Evolutionary conservation across 2,888 invertebrate genomes (phyloP).

Genomic region (Harpalus rufipes): DNA sequence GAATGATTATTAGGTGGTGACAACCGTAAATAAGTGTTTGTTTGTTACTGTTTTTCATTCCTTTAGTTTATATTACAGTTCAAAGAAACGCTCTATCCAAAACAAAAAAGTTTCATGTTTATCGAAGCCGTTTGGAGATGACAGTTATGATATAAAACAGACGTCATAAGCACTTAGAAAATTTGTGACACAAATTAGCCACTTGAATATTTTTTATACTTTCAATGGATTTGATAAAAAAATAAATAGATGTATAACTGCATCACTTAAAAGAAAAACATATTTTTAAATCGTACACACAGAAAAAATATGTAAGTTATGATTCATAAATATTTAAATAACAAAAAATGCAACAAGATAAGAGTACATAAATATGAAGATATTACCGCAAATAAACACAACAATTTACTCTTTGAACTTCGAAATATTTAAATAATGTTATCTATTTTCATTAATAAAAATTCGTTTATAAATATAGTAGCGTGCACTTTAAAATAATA

Average conservation of each 20-base stretch:
- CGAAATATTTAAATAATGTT: conserved; percentile 29
- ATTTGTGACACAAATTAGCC: conserved; percentile 49
- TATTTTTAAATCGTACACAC: neutral
- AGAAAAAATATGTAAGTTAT: neutral
- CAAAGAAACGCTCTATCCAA: neutral
- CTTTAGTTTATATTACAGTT: neutral
- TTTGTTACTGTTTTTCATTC: too few species aligned
- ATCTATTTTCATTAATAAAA: conserved; percentile 48
- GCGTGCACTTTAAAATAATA: conserved; percentile 7
- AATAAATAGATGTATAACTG: conserved; percentile 27
- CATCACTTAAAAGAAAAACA: neutral
- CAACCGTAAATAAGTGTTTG: too few species aligned
- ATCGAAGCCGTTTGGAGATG: conserved; percentile 9
- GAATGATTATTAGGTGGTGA: too few species aligned
- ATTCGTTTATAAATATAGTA: conserved; percentile 52
- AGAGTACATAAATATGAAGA: neutral
- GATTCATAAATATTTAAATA: neutral
- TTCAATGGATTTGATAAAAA: conserved; percentile 20
- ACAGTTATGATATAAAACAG: conserved; percentile 55
- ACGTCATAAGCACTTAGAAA: conserved; percentile 9
- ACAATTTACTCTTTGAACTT: conserved; percentile 28
- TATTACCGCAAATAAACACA: conserved; percentile 11
- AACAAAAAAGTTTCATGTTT: conserved; percentile 3
- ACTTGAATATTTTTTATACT: conserved; percentile 52
- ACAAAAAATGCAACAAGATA: neutral